Evolutionary conservation across 1,140 invertebrate species (phyloP), one percentile per base, ranked within the genome.

Genomic region (Trigoniulus corallinus): DNA sequence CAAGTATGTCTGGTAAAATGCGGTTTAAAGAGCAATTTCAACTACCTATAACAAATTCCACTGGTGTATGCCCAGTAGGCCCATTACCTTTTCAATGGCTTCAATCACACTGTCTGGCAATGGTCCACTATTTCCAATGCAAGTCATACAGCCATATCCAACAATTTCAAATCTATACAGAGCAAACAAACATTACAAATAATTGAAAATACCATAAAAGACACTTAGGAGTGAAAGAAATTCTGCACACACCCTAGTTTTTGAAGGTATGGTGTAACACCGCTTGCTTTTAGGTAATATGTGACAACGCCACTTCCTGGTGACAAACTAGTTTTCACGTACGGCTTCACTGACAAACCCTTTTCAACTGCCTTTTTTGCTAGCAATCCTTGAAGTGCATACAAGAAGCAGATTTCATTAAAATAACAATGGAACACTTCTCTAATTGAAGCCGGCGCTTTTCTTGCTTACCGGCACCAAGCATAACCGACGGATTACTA

Each of bases 291-390:
- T 0, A 98, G 68, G 68, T 98, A 98, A 67, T 97, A 95, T 0
- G 92, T 96, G 1, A 98, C 94, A 0, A 98, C 94, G 12, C 93
- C 93, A 54, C 88, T 94, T 0, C 95, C 95, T 0, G 95, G 95
- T 0, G 91, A 95, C 1, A 98, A 66, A 12, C 85, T 91, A 0
- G 94, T 98, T 70, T 98, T 98, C 53, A 98, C 85, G 62, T 92
- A 98, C 0, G 93, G 88, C 1, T 80, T 70, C 1, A 98, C 91
- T 1, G 63, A 76, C 0, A 98, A 70, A 3, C 95, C 95, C 34
- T 81, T 80, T 57, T 88, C 83, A 0, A 96, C 85, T 0, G 95
- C 95, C 52, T 95, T 98, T 68, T 88, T 91, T 0, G 92, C 92
- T 45, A 97, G 64, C 0, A 98, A 63, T 62, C 93, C 93, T 84